A percentile compares a stretch with the other conserved stretches of the same genome.
Evolutionary conservation across 2,113 vertebrate species (phyloP).

Genomic region (human): DNA sequence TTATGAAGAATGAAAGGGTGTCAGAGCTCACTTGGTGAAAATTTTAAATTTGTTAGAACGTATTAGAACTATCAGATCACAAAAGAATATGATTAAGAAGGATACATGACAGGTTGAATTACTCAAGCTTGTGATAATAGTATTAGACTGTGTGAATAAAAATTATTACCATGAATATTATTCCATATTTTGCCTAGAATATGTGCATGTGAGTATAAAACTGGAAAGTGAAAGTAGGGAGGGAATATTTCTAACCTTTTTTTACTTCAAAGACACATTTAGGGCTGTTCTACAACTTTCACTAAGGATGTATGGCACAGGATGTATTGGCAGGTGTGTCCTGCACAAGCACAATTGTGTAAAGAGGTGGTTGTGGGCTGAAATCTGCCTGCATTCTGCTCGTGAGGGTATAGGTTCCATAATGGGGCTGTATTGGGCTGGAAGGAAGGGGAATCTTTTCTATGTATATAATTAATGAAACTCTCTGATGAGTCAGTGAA

Average conservation of each 20-base stretch:
- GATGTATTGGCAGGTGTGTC: rapidly evolving
- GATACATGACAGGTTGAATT: not conserved
- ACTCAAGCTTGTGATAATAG: not conserved
- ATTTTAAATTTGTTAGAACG: not conserved
- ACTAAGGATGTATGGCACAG: not conserved
- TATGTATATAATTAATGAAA: not conserved
- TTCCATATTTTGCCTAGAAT: not conserved
- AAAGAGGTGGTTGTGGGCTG: rapidly evolving
- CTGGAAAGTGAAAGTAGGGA: not conserved
- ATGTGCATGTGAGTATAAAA: not conserved
- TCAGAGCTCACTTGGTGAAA: conserved; percentile 14
- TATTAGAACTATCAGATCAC: not conserved
- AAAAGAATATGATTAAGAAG: not conserved
- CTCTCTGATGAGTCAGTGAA: not conserved
- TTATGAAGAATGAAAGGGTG: not conserved
- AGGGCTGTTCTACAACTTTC: not conserved
- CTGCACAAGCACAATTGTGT: not conserved
- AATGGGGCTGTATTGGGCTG: rapidly evolving
- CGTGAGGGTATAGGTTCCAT: not conserved
- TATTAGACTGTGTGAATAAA: not conserved
- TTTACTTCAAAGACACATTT: not conserved
- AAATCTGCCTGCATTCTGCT: not conserved
- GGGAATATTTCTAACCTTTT: not conserved
- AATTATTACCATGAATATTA: not conserved
- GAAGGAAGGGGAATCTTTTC: not conserved